Conservation (phyloP, 2,797 vertebrate genomes). For the Myiotriccus ornatus region DNA sequence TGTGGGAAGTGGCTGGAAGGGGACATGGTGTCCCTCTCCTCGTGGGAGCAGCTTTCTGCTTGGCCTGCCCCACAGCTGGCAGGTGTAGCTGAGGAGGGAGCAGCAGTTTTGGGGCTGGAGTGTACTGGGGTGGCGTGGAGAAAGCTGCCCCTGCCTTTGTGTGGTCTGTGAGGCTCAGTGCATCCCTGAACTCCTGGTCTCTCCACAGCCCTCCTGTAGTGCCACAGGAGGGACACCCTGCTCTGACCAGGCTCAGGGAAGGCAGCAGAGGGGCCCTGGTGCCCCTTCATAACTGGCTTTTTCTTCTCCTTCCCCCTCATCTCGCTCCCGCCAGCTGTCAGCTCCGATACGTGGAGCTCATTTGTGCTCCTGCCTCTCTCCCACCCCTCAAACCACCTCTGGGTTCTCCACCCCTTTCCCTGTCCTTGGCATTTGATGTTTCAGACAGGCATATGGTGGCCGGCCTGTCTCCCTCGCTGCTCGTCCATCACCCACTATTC, state of each 20-base stretch:
- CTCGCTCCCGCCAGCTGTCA: background rate
- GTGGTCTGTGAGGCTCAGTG: background rate
- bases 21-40: accelerated
- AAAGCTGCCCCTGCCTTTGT: accelerated
- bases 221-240: background rate
- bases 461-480: background rate
- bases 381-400: background rate
- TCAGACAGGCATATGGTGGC: slow-evolving; percentile 7
- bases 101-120: background rate
- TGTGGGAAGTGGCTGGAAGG: too few species aligned
- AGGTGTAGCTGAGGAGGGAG: background rate
- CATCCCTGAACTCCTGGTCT: background rate
- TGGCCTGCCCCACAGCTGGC: background rate
- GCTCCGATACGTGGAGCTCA: background rate
- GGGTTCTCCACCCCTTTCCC: background rate
- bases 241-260: accelerated
- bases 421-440: background rate
- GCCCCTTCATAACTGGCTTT: background rate
- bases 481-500: background rate
- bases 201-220: background rate
- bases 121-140: background rate
- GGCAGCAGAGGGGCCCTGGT: accelerated
- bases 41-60: background rate
- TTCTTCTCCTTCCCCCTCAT: too few species aligned
- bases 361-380: background rate